These are phyloP conservation scores for Epistrophe eligans DNA, from an alignment of 2,888 invertebrate genomes.

Conservation along the genomic window DNA sequence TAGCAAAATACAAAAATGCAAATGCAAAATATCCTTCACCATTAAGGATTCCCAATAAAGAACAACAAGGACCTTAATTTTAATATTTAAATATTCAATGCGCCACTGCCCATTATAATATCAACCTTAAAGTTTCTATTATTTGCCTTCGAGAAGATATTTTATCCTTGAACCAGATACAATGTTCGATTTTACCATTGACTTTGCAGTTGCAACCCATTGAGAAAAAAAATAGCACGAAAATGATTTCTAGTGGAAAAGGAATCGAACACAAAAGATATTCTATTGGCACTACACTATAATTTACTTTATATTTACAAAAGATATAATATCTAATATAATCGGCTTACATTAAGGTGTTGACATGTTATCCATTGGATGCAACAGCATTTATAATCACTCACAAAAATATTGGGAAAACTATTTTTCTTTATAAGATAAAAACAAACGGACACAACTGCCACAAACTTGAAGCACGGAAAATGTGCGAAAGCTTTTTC, in stretches of 20 bases:
- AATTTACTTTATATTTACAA: slow-evolving; percentile 10
- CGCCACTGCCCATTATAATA: slow-evolving; percentile 19
- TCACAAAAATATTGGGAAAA: slow-evolving; percentile 60
- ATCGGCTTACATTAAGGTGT: slow-evolving; percentile 57
- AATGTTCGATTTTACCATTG: slow-evolving; percentile 69
- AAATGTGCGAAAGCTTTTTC: slow-evolving; percentile 65
- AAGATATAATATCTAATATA: slow-evolving; percentile 30
- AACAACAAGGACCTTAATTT: slow-evolving; percentile 2
- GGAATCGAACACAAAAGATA: neutral
- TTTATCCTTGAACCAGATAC: slow-evolving; percentile 74
- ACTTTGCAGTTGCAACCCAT: slow-evolving; percentile 58
- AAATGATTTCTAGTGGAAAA: slow-evolving; percentile 6
- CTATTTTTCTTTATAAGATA: slow-evolving; percentile 30
- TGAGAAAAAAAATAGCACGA: slow-evolving; percentile 36
- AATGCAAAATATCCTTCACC: slow-evolving; percentile 14
- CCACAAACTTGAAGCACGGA: slow-evolving; percentile 59
- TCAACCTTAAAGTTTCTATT: slow-evolving; percentile 36
- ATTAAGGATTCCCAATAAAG: slow-evolving; percentile 6
- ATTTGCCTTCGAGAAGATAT: slow-evolving; percentile 43
- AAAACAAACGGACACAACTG: slow-evolving; percentile 64
- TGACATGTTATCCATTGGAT: slow-evolving; percentile 58
- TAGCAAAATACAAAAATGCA: slow-evolving; percentile 20
- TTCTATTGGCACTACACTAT: neutral
- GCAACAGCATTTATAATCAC: slow-evolving; percentile 69
- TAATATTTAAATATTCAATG: slow-evolving; percentile 29